Conservation (phyloP, 2,797 vertebrate genomes). For the Anabas testudineus region DNA sequence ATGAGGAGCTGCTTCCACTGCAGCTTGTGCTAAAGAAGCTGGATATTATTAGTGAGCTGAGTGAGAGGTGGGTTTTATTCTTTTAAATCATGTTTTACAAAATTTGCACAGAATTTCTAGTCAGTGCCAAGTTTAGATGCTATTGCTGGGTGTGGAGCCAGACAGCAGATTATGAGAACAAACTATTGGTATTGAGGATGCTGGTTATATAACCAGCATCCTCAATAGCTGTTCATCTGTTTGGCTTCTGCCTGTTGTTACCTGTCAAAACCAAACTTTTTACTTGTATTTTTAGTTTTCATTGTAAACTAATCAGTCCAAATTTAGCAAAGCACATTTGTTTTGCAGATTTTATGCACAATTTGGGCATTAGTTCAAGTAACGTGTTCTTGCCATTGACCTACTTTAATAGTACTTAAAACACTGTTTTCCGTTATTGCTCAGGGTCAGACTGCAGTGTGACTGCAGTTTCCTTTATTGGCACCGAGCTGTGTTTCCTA, state of each 20-base stretch:
- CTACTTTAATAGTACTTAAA: neutral
- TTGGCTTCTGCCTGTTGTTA: neutral
- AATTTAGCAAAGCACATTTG: no score
- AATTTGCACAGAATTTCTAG: conserved; percentile 6
- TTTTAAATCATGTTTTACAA: neutral
- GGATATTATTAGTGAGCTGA: conserved; percentile 96
- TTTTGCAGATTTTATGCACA: neutral
- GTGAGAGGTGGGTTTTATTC: conserved; percentile 85
- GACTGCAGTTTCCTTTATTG: conserved; percentile 98
- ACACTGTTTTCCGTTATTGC: conserved; percentile 23
- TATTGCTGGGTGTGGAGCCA: no score
- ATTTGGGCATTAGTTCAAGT: neutral
- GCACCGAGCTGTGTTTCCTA: conserved; percentile 97
- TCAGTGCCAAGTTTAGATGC: no score
- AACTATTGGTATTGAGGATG: no score
- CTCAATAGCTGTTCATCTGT: neutral
- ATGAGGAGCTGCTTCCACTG: conserved; percentile 94
- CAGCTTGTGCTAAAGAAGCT: conserved; percentile 96
- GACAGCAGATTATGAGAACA: no score
- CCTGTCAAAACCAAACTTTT: neutral
- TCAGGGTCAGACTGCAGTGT: conserved; percentile 92
- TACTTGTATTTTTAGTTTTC: no score
- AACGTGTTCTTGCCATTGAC: conserved; percentile 3
- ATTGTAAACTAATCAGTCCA: no score
- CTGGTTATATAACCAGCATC: neutral